Conservation (phyloP, 2,113 vertebrate species). For the Dendrocopos noguchii region DNA sequence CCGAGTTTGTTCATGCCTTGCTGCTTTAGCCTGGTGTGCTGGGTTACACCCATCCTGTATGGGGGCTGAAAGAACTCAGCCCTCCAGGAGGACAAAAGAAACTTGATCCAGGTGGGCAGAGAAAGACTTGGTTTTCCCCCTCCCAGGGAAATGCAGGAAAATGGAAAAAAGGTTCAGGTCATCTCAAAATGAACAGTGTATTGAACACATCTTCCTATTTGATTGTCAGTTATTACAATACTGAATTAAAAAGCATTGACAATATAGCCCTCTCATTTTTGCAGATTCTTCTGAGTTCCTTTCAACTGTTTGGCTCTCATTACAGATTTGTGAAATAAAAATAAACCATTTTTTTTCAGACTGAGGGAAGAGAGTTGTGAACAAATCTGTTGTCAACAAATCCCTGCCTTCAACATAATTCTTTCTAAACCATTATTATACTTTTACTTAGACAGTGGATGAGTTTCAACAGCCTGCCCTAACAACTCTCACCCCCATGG, state of each 20-base stretch:
- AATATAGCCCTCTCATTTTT: neutral
- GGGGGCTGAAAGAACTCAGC: too few species aligned
- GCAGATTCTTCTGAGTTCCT: neutral
- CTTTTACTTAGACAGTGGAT: too few species aligned
- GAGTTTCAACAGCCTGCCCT: too few species aligned
- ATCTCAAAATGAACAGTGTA: neutral
- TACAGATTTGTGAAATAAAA: neutral
- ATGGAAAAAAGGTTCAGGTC: neutral
- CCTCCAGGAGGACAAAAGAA: too few species aligned
- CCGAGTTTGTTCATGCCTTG: too few species aligned
- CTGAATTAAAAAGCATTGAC: neutral
- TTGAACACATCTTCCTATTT: neutral
- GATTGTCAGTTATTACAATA: neutral
- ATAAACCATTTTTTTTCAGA: neutral
- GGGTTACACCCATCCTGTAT: too few species aligned
- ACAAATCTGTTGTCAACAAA: neutral
- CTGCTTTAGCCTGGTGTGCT: too few species aligned
- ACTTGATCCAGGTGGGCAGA: too few species aligned
- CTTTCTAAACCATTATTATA: neutral
- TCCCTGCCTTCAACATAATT: neutral
- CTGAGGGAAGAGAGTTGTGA: neutral
- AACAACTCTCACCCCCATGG: too few species aligned
- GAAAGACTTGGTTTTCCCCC: too few species aligned
- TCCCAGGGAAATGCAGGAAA: neutral
- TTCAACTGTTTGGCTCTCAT: neutral